Conservation (phyloP, 2,797 vertebrate genomes). For the Rhinogobio ventralis region DNA sequence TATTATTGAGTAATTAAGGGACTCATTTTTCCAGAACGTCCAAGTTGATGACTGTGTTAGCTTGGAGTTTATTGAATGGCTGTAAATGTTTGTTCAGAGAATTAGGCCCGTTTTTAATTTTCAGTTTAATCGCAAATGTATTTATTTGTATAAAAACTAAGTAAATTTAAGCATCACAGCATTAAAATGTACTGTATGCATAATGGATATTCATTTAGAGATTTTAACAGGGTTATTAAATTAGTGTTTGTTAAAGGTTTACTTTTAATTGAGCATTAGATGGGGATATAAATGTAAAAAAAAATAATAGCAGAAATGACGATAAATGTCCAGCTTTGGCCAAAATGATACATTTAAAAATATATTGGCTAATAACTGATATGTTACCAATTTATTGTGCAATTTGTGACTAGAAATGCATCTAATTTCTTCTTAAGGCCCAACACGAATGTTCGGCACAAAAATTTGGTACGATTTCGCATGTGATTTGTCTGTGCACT, state of each 20-base stretch:
- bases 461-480: neutral
- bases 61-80: neutral
- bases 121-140: neutral
- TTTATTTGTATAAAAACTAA: neutral
- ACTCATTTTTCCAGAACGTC: neutral
- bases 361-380: neutral
- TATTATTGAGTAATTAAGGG: neutral
- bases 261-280: neutral
- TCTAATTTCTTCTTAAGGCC: constrained; percentile 9
- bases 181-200: neutral
- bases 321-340: neutral
- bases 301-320: neutral
- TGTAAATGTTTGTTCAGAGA: neutral
- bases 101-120: neutral
- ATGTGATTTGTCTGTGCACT: neutral
- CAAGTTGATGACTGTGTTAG: neutral
- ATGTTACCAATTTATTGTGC: neutral
- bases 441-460: neutral
- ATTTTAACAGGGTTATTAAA: neutral
- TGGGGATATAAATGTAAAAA: neutral
- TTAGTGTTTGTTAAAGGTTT: neutral
- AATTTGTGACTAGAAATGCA: neutral
- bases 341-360: neutral
- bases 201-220: neutral
- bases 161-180: neutral